Base-by-base conservation (phyloP, 2,888 invertebrate species). In the Lycocerus yunnanus region DNA sequence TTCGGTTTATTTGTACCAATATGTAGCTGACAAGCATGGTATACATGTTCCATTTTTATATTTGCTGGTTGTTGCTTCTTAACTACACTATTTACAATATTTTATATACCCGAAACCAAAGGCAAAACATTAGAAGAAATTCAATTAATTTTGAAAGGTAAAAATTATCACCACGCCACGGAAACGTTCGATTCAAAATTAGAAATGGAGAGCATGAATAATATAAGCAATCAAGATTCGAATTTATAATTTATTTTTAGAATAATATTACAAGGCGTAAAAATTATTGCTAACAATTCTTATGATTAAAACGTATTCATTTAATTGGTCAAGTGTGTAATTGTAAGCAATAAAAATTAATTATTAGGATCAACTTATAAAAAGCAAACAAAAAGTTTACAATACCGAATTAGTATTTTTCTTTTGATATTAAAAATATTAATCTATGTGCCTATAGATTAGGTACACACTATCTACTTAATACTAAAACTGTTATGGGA, bases 61-160 rank as follows among this genome's bases (percentile, higher is more conserved):
- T 86, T 86, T 69, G 80, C 84, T 1, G 79, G 72, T 14, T 84
- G 80, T 65, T 84, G 85, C 67, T 72, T 86, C 10, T 75, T 83
- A 5, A 83, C 85, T 8, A 83, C 85, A 0, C 8, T 83, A n/a
- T 87, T 87, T 77, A 84, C 83, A 18, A 79, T 82, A 69, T 82
- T 83, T 76, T 83, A 84, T 69, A 83, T 87, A 69, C 87, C 87
- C 0, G 87, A 87, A 76, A 82, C 82, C 10, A 86, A 85, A 78
- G 86, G 86, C 5, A 85, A 84, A 78, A 84, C 85, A 15, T 77
- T 86, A 74, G 86, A 87, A 18, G 85, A 87, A 78, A 87, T 87
- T 69, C 87, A 87, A 74, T 81, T 81, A 71, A 85, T 86, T 68
- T 77, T 86, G n/a, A 86, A 86, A 77, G 85, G 85, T 9, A 75